phyloP scores from a whole-genome alignment of 2,113 vertebrate species.

The Cervus canadensis region DNA sequence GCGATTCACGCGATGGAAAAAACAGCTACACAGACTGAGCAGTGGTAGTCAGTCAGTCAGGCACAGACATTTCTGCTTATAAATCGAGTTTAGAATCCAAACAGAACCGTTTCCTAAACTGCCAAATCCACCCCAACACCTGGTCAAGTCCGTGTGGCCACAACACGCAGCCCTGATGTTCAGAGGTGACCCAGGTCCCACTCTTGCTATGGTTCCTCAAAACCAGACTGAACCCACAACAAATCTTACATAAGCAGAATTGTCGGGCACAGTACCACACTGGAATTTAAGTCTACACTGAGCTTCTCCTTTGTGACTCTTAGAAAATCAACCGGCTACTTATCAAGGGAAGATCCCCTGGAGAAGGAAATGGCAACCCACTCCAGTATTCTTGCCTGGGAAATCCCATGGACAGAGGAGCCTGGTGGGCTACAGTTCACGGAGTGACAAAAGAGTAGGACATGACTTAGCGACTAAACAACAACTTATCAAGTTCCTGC shows the following conservation, averaged over 20 bases:
- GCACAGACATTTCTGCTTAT: background rate
- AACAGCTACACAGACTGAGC: background rate
- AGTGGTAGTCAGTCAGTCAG: background rate
- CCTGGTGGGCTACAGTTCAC: background rate
- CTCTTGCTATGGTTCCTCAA: background rate
- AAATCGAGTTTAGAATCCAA: background rate
- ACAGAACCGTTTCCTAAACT: slow-evolving; percentile 3
- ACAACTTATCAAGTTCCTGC: background rate
- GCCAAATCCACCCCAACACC: background rate
- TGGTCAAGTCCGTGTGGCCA: background rate
- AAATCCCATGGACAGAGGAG: background rate
- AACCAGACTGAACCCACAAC: background rate
- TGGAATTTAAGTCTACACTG: background rate
- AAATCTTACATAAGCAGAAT: background rate
- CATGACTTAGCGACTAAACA: background rate
- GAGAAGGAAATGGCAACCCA: background rate
- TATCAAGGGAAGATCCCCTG: background rate
- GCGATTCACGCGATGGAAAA: background rate
- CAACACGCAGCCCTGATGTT: background rate
- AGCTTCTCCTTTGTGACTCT: background rate
- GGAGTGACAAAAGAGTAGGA: background rate
- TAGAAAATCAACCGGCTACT: background rate
- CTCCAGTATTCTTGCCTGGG: background rate
- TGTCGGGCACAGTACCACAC: background rate
- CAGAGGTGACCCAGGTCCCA: background rate